Evolutionary conservation across 2,113 vertebrate genomes (phyloP), one percentile per base, ranked within the genome.

Genomic region (Psittacula cyanocephala): DNA sequence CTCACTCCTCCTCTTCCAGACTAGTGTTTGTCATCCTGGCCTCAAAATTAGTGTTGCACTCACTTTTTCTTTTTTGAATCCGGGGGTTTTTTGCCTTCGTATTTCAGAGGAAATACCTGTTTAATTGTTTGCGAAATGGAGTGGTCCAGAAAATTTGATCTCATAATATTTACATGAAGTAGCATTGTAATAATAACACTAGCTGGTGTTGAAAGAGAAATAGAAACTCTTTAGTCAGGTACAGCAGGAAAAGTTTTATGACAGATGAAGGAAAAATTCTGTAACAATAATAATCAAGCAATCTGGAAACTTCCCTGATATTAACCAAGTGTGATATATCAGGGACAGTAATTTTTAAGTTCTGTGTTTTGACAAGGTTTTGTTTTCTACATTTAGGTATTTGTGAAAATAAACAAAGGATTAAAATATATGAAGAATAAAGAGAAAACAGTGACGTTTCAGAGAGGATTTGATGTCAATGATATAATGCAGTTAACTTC

Each of bases 101-200:
- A 6, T 88, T 93, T 84, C 53, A 63, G 68, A 70, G 81, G 70
- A 94, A 93, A 65, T 88, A 63, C 22, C 23, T 74, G 37, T 85
- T 95, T 89, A 89, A 70, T 72, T 57, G 49, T 60, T 91, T 62
- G 41, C 14, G 9, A 94, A 95, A 91, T 28, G 3, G 60, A 75
- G 75, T 64, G 13, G 62, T 91, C 46, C 59, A 85, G 59, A 96
- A 81, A 72, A 84, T 80, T 57, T 76, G 62, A 94, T 93, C 81
- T 94, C 70, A 79, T 95, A 93, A 92, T 91, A 84, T 96, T 95
- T 95, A 85, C 59, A 41, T 88, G 35, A 91, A 91, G 84, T 84
- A 76, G 31, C 19, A 18, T 63, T 75, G 52, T n/a, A 95, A 69
- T 76, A 70, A 79, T 86, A 92, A 77, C 50, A 68, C 11, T 53